Base-by-base conservation (phyloP, 2,797 vertebrate species). In the Rhinophrynus dorsalis region DNA sequence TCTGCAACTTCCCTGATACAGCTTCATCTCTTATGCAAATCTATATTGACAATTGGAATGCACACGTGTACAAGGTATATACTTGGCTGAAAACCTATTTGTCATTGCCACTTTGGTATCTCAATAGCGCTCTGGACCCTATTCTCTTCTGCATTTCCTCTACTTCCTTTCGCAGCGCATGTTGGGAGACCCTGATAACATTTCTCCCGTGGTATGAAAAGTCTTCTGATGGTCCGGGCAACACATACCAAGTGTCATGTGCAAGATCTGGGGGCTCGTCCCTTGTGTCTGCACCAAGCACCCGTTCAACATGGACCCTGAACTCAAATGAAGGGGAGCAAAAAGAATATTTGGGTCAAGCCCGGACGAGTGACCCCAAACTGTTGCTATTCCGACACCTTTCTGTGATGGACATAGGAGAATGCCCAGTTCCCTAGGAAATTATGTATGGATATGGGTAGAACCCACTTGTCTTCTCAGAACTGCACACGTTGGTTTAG, bases 121-220 rank as follows among this genome's bases (percentile, higher is more conserved):
- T 91, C 51, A 92, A 86, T 5, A 81, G 88, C 0, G 88, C 90
- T 33, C 78, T 92, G 75, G 90, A 92, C 74, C 89, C 90, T 0
- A 81, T 92, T 7, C 79, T 92, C 24, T 92, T 92, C 75, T 92
- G 89, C 32, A 86, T 92, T 65, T 91, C 90, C 24, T 92, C 91
- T 2, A 78, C 82, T 62, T 89, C 83, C 8, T 91, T 92, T 71
- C 84, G 90, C 11, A 80, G 78, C 60, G 89, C 86, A 0, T 90
- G 91, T 74, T 83, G 80, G 81, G 86, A 88, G 74, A 91, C 85
- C 18, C 51, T 92, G 20, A 51, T 61, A 0, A 67, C 76, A 18
- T 42, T 89, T 21, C 75, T 37, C 4, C 68, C 67, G 0, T 21
- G 62, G 55, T 30, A 64, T 15, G 27, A 33, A 17, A 71, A 62